Base-by-base conservation (phyloP, 2,113 vertebrate genomes). In the Tautogolabrus adspersus region DNA sequence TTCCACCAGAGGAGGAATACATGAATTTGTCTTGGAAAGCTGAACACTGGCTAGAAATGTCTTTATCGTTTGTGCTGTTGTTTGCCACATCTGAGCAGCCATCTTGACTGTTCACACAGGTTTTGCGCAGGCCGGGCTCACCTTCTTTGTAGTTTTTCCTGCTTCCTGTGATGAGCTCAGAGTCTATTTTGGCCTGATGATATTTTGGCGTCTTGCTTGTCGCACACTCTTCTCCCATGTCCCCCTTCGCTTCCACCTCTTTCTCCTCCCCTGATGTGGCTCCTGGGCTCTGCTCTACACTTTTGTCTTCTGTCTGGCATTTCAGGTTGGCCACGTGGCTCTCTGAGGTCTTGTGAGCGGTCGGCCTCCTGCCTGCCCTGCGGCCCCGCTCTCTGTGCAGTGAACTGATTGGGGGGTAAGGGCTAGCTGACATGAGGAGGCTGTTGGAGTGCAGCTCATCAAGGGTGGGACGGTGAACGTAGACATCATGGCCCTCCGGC, bases 381-480 rank as follows among this genome's bases (percentile, higher is more conserved):
- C 95, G 96, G 0, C 94, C 95, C 77, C 95, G 90, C 91, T 97
- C 97, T 78, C 96, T 95, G 10, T 96, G 95, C 88, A 97, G 87
- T 0, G 93, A 94, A 87, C 94, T 91, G 65, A 96, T 93, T 0
- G 95, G 93, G 0, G 96, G 95, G 61, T 95, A 96, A 0, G 96
- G 96, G 71, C 93, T 93, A 18, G 93, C 74, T 1, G 96, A 94
- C 94, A 96, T 94, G 0, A 97, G 90, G 69, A 96, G 81, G 61
- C 95, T 75, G 86, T 95, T 97, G 75, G 95, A 93, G 0, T 96
- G 96, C 54, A 97, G 92, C 37, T 96, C 96, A 12, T 96, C 95
- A 3, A 97, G 81, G 21, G 90, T 86, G 68, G 92, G 92, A 2
- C 96, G 95, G 77, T 97, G 96, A 22, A 96, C 90, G 0, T 96